phyloP scores from a whole-genome alignment of 2,797 vertebrate species.

The Hozukius guyotensis region DNA sequence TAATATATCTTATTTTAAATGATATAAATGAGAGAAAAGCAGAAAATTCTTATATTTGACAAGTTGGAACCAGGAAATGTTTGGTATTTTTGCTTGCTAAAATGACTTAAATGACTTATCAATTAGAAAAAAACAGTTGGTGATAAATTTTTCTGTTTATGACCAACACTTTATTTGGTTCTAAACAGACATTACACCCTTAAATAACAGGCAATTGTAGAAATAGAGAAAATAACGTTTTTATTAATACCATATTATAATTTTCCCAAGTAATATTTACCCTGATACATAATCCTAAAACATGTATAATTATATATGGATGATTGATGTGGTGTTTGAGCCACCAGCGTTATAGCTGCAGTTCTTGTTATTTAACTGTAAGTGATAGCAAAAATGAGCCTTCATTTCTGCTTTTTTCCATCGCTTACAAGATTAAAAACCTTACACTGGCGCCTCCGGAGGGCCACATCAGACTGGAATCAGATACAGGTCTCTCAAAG shows the following conservation, averaged over 20 bases:
- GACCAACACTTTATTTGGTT: too few relatives aligned
- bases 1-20: background rate
- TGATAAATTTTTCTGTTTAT: background rate
- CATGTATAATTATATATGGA: background rate
- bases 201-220: too few relatives aligned
- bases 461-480: conserved; percentile 51
- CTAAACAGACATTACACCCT: too few relatives aligned
- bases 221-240: background rate
- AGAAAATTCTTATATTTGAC: background rate
- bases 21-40: background rate
- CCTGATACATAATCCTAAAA: background rate
- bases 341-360: conserved; percentile 1
- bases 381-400: conserved; percentile 20
- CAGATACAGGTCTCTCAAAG: conserved; percentile 50
- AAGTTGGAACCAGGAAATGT: background rate
- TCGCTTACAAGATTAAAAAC: conserved; percentile 50
- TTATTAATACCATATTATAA: background rate
- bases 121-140: background rate
- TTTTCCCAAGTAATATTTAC: background rate
- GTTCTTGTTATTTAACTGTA: conserved; percentile 21
- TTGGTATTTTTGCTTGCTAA: background rate
- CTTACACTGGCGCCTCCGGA: conserved; percentile 40
- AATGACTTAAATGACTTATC: background rate
- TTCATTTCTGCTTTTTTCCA: conserved; percentile 13
- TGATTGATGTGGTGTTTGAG: conserved; percentile 1